A percentile compares a stretch with the other conserved stretches of the same genome.
These are phyloP conservation scores for Monodelphis domestica DNA, from an alignment of 2,797 vertebrate genomes.

Conservation along the genomic window DNA sequence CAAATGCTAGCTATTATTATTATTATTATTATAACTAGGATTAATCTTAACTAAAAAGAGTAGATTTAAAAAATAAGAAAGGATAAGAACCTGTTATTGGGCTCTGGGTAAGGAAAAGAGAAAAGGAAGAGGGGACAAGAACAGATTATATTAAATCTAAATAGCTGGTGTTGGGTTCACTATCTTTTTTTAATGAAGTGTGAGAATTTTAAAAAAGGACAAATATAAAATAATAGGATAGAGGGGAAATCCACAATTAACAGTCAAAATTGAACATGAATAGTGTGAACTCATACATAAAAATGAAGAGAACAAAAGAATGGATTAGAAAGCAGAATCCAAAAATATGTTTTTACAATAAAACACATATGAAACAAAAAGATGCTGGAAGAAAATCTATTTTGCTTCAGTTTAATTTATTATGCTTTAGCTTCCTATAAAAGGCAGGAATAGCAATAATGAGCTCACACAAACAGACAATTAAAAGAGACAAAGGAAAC, in stretches of 20 bases:
- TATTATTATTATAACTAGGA: too few relatives aligned
- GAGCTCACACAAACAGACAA: not conserved
- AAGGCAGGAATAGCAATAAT: not conserved
- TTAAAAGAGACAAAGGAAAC: not conserved
- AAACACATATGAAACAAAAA: not conserved
- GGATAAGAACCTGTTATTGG: not conserved
- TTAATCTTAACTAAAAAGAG: not conserved
- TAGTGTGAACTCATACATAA: not conserved
- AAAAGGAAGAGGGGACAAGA: not conserved
- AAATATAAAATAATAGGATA: not conserved
- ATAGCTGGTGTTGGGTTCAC: not conserved
- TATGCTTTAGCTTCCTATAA: not conserved
- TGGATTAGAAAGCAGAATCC: not conserved
- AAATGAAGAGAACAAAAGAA: not conserved
- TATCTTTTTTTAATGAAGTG: not conserved
- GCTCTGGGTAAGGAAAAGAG: not conserved
- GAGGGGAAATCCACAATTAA: not conserved
- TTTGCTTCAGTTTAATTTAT: not conserved
- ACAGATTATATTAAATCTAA: not conserved
- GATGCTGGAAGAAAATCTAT: not conserved
- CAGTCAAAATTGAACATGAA: not conserved
- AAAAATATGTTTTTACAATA: not conserved
- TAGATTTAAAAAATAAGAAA: not conserved
- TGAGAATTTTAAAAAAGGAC: not conserved
- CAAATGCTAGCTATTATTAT: not conserved